Conservation (phyloP, 2,888 invertebrate genomes). For the Sinotaia quadrata region DNA sequence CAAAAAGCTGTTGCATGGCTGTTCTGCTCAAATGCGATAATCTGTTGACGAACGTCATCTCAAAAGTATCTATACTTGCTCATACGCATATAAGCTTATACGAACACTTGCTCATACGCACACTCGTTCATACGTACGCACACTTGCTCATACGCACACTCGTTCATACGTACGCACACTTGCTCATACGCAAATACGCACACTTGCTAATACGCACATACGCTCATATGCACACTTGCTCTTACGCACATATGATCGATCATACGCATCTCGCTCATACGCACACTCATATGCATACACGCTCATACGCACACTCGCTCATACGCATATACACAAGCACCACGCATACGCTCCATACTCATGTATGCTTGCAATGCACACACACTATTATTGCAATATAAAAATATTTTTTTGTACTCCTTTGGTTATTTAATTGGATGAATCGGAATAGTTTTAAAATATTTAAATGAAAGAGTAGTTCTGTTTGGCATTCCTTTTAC, state of each 20-base stretch:
- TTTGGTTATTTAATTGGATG: too few species aligned
- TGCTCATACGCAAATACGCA: neutral
- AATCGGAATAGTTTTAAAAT: too few species aligned
- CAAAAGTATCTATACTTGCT: neutral
- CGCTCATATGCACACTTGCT: neutral
- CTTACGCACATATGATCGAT: neutral
- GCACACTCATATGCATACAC: neutral
- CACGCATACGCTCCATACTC: too few species aligned
- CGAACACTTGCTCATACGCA: neutral
- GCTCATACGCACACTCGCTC: neutral
- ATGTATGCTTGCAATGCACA: too few species aligned
- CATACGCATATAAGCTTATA: neutral
- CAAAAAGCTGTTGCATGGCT: too few species aligned
- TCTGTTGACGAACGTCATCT: too few species aligned
- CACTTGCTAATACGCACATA: neutral
- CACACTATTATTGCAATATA: too few species aligned
- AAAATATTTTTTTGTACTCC: too few species aligned
- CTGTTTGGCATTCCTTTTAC: too few species aligned
- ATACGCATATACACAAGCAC: slow-evolving; percentile 1
- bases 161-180: neutral
- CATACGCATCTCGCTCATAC: neutral
- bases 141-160: neutral
- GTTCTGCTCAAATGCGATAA: too few species aligned
- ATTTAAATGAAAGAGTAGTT: too few species aligned
- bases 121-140: neutral